Evolutionary conservation across 2,113 vertebrate genomes (phyloP), one percentile per base, ranked within the genome.

Genomic region (Ophthalmotilapia sp.): DNA sequence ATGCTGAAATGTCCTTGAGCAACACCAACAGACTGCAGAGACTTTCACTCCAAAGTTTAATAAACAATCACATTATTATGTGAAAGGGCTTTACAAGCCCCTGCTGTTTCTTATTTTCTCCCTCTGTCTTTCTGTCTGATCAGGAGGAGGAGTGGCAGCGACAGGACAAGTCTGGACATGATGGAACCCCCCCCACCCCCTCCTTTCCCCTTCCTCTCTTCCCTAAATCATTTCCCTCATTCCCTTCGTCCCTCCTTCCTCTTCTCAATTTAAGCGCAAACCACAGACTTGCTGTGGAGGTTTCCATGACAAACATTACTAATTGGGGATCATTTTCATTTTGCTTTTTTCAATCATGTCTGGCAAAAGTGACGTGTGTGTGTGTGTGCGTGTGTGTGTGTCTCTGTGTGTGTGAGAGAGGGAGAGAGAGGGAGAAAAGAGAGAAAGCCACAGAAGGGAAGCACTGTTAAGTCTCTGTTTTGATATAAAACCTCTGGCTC

Each of bases 221-320:
- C 68, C 54, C 62, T 29, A 40, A 86, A 90, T 65, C 36, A 83
- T 70, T 77, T 68, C 75, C 60, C 21, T 47, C 3, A 5, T 23
- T 70, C 47, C 49, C n/a, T 51, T 21, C 7, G 6, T 58, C 84
- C 62, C 58, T 82, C 87, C 79, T 81, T 81, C 77, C 86, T 82
- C 58, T 40, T 81, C 85, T 80, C 9, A 12, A 49, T 80, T 88
- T 58, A 56, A 73, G 80, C 14, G 15, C 40, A 90, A 92, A 91
- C 86, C 93, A 53, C 89, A 89, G 82, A 81, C 65, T 56, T 60
- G 77, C 54, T 93, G 81, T 79, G 62, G 92, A 95, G 84, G 85
- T 88, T 84, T 89, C 93, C 68, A 83, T 84, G 92, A 89, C 88
- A 94, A 94, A 94, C 79, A 51, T 86, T 92, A 94, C 93, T 96